A percentile compares a stretch with the other conserved stretches of the same genome.
These are phyloP conservation scores for Myopa testacea DNA, from an alignment of 2,888 invertebrate genomes.

Conservation along the genomic window DNA sequence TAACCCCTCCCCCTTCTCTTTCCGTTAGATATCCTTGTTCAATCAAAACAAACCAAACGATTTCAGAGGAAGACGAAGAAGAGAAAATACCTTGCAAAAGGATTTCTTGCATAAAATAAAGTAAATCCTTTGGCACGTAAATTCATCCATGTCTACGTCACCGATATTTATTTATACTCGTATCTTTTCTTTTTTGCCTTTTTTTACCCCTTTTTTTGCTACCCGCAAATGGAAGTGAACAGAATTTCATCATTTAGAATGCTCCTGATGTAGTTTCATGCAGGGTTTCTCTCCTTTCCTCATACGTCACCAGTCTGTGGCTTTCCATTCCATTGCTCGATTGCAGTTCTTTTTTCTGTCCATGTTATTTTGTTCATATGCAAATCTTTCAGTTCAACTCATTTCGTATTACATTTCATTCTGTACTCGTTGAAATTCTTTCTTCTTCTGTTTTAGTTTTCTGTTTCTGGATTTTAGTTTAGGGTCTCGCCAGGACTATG, in stretches of 20 bases:
- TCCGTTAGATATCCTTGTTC: too few relatives aligned
- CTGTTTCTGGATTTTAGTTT: background rate
- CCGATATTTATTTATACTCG: background rate
- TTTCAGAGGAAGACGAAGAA: too few relatives aligned
- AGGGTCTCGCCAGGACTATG: background rate
- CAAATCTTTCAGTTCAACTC: conserved; percentile 22
- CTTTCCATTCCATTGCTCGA: background rate
- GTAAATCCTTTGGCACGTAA: conserved; percentile 31
- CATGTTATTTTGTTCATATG: conserved; percentile 24
- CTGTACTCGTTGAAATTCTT: background rate
- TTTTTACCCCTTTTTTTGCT: background rate
- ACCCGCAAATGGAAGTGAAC: background rate
- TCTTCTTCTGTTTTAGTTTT: background rate
- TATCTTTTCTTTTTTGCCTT: background rate
- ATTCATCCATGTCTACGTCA: conserved; percentile 20
- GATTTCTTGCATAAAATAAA: background rate
- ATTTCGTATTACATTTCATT: conserved; percentile 25
- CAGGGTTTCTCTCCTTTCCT: background rate
- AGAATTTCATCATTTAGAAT: background rate
- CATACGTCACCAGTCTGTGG: background rate
- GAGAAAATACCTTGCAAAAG: background rate
- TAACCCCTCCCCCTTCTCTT: too few relatives aligned
- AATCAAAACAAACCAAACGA: too few relatives aligned
- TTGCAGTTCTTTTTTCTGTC: background rate
- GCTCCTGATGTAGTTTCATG: background rate